phyloP scores from a whole-genome alignment of 2,888 invertebrate genomes.

The Synanthedon vespiformis region DNA sequence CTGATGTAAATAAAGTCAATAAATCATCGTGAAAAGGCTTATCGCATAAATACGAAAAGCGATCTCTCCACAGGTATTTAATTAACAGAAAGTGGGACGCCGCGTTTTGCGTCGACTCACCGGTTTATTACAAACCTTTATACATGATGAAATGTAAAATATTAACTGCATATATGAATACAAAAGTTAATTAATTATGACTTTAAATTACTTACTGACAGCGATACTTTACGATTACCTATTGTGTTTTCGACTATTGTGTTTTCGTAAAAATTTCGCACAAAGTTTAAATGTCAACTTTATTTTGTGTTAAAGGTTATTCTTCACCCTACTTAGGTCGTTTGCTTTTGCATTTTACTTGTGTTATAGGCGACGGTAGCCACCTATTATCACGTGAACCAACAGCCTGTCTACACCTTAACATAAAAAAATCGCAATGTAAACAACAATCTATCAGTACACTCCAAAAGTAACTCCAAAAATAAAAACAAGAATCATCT shows the following conservation, averaged over 20 bases:
- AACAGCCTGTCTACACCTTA: too few species aligned
- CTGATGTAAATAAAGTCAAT: constrained; percentile 4
- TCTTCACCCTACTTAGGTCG: too few species aligned
- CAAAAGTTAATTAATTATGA: background rate
- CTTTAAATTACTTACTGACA: background rate
- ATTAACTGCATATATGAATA: background rate
- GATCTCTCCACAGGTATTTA: constrained; percentile 7
- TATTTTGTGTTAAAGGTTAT: too few species aligned
- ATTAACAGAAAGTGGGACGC: constrained; percentile 6
- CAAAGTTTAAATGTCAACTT: too few species aligned
- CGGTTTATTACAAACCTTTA: background rate
- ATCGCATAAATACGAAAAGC: constrained; percentile 6
- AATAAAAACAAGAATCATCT: too few species aligned
- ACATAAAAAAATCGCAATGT: too few species aligned
- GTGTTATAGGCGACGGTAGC: too few species aligned
- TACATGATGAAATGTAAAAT: background rate
- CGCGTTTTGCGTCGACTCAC: constrained; percentile 1
- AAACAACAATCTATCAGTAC: too few species aligned
- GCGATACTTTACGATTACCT: background rate
- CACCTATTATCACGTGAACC: too few species aligned
- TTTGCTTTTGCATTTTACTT: too few species aligned
- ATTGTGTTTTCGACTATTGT: background rate
- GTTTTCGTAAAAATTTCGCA: too few species aligned
- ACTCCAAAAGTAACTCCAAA: too few species aligned
- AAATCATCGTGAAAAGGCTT: constrained; percentile 9